These are phyloP conservation scores for Columba livia DNA, from an alignment of 2,113 vertebrate species.

Conservation along the genomic window DNA sequence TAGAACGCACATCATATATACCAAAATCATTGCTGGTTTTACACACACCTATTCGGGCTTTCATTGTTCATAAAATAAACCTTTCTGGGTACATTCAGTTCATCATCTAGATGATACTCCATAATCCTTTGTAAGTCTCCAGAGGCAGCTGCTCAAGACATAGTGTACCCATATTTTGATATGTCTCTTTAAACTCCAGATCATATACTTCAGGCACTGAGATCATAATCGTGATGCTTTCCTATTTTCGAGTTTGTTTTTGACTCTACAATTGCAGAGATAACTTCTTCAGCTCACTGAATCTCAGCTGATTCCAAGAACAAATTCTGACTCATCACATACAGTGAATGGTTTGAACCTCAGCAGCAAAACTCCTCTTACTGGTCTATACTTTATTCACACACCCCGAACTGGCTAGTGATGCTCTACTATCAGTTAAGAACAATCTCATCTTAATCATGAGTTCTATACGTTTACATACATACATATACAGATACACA, in stretches of 20 bases:
- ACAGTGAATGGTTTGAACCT: background rate
- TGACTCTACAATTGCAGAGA: background rate
- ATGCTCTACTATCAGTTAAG: background rate
- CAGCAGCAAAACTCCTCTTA: background rate
- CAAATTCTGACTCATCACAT: background rate
- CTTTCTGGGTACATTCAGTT: background rate
- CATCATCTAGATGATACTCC: background rate
- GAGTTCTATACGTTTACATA: background rate
- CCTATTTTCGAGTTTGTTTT: background rate
- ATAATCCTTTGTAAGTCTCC: background rate
- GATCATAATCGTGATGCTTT: background rate
- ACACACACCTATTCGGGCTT: background rate
- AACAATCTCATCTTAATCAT: background rate
- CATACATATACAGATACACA: background rate
- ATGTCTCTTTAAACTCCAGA: background rate
- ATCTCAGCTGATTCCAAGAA: background rate
- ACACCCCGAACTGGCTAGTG: background rate
- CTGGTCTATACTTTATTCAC: background rate
- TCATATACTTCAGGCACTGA: background rate
- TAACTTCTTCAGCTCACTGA: background rate
- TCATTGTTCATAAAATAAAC: background rate
- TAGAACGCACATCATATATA: background rate
- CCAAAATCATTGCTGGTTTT: background rate
- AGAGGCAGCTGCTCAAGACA: background rate
- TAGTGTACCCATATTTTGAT: background rate